Percentiles rank a stretch among this genome's conserved stretches.
Conservation (phyloP, 2,113 vertebrate genomes). For the Gadus chalcogrammus region DNA sequence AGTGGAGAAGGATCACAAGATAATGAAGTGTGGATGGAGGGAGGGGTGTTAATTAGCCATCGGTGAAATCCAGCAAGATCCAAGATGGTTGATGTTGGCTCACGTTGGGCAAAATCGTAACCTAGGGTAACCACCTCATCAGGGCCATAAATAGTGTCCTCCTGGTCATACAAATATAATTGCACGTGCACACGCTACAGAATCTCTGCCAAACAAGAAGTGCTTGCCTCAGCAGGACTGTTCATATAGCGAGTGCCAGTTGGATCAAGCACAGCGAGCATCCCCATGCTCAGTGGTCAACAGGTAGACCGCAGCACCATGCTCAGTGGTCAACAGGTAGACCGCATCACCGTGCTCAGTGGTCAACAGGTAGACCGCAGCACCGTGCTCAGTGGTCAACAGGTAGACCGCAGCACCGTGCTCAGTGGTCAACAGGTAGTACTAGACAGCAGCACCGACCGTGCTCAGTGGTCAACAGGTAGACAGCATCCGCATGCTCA, state of each 20-base stretch:
- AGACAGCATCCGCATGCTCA: not conserved
- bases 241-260: slow-evolving; percentile 24
- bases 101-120: not conserved
- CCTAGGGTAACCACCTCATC: too few relatives aligned
- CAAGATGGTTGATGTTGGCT: not conserved
- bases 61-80: not conserved
- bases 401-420: not conserved
- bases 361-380: not conserved
- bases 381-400: too few relatives aligned
- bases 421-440: too few relatives aligned
- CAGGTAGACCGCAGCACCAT: not conserved
- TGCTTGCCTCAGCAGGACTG: not conserved
- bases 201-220: slow-evolving; percentile 1
- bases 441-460: slow-evolving; percentile 11
- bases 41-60: not conserved
- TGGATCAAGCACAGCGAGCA: slow-evolving; percentile 20
- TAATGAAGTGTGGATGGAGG: not conserved
- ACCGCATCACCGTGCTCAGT: not conserved
- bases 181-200: not conserved
- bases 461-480: too few relatives aligned
- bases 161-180: too few relatives aligned
- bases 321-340: too few relatives aligned
- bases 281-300: slow-evolving; percentile 4
- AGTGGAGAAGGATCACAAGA: slow-evolving; percentile 2
- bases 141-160: too few relatives aligned